Evolutionary conservation across 2,888 invertebrate genomes (phyloP), one percentile per base, ranked within the genome.

Genomic region (Cataglyphis cursor): DNA sequence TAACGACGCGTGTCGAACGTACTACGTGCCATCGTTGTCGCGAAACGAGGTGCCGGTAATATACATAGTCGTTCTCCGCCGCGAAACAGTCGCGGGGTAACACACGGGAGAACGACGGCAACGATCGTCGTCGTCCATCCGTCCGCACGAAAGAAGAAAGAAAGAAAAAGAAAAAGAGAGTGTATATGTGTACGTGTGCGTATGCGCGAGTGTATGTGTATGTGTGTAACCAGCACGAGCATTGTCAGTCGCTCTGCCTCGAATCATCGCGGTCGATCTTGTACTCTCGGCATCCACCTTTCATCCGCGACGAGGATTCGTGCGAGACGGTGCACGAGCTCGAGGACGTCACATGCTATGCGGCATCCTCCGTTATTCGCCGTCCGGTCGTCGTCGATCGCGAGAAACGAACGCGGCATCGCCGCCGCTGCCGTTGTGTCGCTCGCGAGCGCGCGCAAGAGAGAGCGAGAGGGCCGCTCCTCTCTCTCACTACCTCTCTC

Each of bases 31-130:
- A 70, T 68, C 59, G 76, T 57, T 44, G 44, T 54, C 68, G 70
- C 44, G 78, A 68, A 35, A 48, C 44, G 12, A 80, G 24, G 78
- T 70, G 78, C 70, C 78, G 78, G 78, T 70, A 78, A 78, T 68
- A 80, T 51, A 51, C 31, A 24, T 44, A 68, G 65, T 24, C 51
- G 31, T 68, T 35, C 31, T 35, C 51, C 70, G 41, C 44, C 18
- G 75, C 51, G 65, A 8, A 38, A 10, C 64, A 21, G 3, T 28
- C n/a, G 1, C 35, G 12, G 51, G 51, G 8, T 75, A 51, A 64
- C 51, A 64, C n/a, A 51, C 57, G 10, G 59, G n/a, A 57, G 15
- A 66, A 10, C 54, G 65, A 80, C 70, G 24, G 44, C 44, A 70
- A 78, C 59, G 44, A 48, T 54, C 65, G 44, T 62, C 28, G 28